Base-by-base conservation (phyloP, 2,888 invertebrate species). In the Calameuta idolon region DNA sequence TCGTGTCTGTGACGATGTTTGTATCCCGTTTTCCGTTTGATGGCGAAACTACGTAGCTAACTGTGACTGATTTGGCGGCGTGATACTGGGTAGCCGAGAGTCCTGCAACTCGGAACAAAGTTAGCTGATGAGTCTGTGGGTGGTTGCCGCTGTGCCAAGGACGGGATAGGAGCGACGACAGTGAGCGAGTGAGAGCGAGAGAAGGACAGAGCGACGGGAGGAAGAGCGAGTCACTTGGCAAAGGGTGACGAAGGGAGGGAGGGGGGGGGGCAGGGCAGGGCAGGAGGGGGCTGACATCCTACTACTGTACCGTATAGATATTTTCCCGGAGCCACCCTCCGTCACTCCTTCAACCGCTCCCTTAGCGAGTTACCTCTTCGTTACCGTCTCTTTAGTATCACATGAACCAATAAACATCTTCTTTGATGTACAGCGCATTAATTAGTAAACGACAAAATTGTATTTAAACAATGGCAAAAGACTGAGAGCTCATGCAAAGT, bases 381-480 rank as follows among this genome's bases (percentile, higher is more conserved):
- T 91, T 91, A 90, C 90, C 90, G 90, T 91, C 92, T 92, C 92
- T 92, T 92, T 92, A 92, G 90, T 91, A 92, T 92, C 91, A 90
- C 92, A 91, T 91, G 91, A 92, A 92, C 92, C 92, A 92, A 92
- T 92, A 91, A 92, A 92, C 92, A 90, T 92, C 92, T 92, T 92
- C 93, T 93, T 93, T 93, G 93, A 93, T 92, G 92, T 93, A 89
- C 87, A 89, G 90, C 90, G 92, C 92, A 93, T 93, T 93, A 93
- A 93, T 93, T 93, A 93, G 93, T 92, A 93, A 93, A 93, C 93
- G 93, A 93, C 93, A 92, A 93, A 93, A 93, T 93, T 93, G 93
- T 93, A 93, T 93, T 93, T 93, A 92, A 93, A 93, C 93, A 93
- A 93, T 93, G 91, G 92, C 87, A 90, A 82, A 83, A 75, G 71